Base-by-base conservation (phyloP, 2,888 invertebrate species). In the Campopleginae sp. region DNA sequence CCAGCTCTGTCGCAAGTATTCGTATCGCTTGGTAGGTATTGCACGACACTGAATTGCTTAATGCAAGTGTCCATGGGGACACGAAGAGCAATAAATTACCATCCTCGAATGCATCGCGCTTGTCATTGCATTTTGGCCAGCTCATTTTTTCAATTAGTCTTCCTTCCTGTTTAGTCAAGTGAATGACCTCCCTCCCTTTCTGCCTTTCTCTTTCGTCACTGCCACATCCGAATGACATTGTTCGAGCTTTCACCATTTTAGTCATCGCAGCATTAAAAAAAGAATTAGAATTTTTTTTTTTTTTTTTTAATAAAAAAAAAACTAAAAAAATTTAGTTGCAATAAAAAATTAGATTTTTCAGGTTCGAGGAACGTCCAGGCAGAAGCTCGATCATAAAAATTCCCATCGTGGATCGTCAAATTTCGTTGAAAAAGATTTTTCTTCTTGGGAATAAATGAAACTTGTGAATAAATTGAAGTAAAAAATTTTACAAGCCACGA, bases 21-120 rank as follows among this genome's bases (percentile, higher is more conserved):
- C 58, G 75, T 85, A 82, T 79, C 75, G 65, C 80, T 82, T 31
- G 65, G 66, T 77, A 81, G 85, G 82, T 87, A 89, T 91, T 89
- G 88, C 89, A 89, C 83, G 80, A 87, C 86, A 88, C 68, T 92
- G 89, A 92, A 92, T 91, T 90, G 91, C 90, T 91, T 92, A 91
- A 91, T 91, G 89, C 84, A 88, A 88, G 89, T 90, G 88, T 38
- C 88, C 88, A 89, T 88, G 88, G 82, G 88, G 84, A 82, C 84
- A 84, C 65, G 44, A 31, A 79, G 86, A 87, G 85, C 85, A 86
- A 89, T 88, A 87, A 89, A 90, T 91, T 88, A 88, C 86, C 86
- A 86, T 86, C 87, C 85, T 86, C 80, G 86, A 84, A 87, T 89
- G 88, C 89, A 87, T 89, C 88, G 87, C 88, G 48, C 87, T 88